Conservation (phyloP, 2,113 vertebrate species). For the Electrona antarctica region DNA sequence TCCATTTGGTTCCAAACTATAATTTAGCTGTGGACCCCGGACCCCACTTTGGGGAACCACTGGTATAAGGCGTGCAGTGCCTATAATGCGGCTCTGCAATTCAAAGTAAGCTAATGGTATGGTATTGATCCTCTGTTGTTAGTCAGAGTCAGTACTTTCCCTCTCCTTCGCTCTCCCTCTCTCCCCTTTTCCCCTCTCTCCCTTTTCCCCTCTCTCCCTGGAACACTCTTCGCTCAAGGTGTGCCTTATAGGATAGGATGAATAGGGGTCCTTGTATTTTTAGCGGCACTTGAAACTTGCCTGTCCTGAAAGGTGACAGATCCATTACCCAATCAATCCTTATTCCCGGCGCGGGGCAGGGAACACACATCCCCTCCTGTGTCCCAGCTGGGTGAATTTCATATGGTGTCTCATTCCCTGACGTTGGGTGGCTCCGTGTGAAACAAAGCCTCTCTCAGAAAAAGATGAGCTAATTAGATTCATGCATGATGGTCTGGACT, state of each 20-base stretch:
- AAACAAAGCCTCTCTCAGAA: constrained; percentile 69
- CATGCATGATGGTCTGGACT: constrained; percentile 56
- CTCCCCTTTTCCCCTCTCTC: no score
- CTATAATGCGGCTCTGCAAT: constrained; percentile 23
- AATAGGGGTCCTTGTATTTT: not conserved
- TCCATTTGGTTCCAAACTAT: no score
- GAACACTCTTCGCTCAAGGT: not conserved
- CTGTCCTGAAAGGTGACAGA: not conserved
- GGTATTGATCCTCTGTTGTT: constrained; percentile 53
- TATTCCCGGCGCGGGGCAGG: not conserved
- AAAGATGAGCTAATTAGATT: constrained; percentile 65
- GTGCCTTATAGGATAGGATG: not conserved
- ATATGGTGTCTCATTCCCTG: constrained; percentile 34
- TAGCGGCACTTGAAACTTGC: not conserved
- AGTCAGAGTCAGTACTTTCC: not conserved
- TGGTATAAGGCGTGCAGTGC: not conserved
- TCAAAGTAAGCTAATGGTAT: constrained; percentile 49
- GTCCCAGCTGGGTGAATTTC: constrained; percentile 24
- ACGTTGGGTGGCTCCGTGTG: constrained; percentile 34
- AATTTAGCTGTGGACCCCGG: no score
- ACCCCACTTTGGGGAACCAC: no score
- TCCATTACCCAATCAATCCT: not conserved
- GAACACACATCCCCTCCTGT: not conserved
- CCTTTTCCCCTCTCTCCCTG: not conserved
- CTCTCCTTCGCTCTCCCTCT: not conserved